A percentile compares a stretch with the other conserved stretches of the same genome.
phyloP scores from a whole-genome alignment of 2,797 vertebrate species.

The Glossophaga mutica region DNA sequence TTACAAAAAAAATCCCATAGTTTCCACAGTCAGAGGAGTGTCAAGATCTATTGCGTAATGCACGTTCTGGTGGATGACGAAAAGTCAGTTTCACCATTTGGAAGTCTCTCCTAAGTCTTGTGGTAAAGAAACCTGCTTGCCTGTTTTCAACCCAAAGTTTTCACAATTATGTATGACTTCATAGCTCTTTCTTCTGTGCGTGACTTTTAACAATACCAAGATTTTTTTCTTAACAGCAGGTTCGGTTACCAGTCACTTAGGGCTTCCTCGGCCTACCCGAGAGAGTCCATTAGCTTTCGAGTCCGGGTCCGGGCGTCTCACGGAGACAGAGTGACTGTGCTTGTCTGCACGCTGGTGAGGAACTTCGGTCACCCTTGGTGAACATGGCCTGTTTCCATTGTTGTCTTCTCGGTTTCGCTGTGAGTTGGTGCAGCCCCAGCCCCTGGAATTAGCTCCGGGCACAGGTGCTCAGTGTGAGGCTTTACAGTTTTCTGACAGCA shows the following conservation, averaged over 20 bases:
- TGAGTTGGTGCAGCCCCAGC: not conserved
- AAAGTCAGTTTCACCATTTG: not conserved
- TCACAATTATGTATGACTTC: not conserved
- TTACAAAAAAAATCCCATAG: not conserved
- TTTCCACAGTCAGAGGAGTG: not conserved
- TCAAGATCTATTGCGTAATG: not conserved
- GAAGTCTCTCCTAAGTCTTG: not conserved
- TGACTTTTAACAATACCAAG: not conserved
- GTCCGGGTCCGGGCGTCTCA: rapidly evolving
- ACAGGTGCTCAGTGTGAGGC: not conserved
- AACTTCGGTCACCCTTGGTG: not conserved
- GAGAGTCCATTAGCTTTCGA: not conserved
- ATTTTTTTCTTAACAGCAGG: not conserved
- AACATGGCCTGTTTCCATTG: not conserved
- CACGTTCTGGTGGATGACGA: not conserved
- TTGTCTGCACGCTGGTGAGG: not conserved
- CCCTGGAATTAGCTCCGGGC: not conserved
- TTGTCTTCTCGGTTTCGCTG: not conserved
- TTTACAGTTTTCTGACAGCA: not conserved
- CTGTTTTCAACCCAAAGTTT: not conserved
- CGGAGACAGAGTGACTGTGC: not conserved
- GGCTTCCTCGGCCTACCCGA: not conserved
- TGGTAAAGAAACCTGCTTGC: not conserved
- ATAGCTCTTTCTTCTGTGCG: not conserved
- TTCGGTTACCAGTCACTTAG: not conserved